These are phyloP conservation scores for Liparis tanakae DNA, from an alignment of 2,797 vertebrate genomes.

Conservation along the genomic window DNA sequence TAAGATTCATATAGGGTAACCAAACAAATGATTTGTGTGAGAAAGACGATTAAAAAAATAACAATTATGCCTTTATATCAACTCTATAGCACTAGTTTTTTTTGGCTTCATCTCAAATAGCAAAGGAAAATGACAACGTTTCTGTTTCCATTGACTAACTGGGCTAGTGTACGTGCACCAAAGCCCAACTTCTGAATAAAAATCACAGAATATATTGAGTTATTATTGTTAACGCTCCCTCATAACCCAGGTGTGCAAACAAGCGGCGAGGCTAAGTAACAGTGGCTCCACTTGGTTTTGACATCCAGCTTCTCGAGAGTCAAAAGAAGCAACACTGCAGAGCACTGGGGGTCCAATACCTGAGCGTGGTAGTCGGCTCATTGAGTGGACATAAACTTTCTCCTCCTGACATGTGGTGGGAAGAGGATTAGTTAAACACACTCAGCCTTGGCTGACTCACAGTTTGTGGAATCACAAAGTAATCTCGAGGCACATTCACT, in stretches of 20 bases:
- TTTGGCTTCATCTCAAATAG: neutral
- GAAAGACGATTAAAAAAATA: too few relatives aligned
- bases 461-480: conserved; percentile 76
- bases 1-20: neutral
- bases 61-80: too few relatives aligned
- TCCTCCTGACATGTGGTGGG: conserved; percentile 61
- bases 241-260: conserved; percentile 51
- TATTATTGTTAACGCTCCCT: conserved; percentile 17
- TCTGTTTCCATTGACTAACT: neutral
- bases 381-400: conserved; percentile 69
- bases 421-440: conserved; percentile 65
- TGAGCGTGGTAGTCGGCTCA: conserved; percentile 62
- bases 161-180: neutral
- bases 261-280: conserved; percentile 21
- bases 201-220: neutral
- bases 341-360: conserved; percentile 55
- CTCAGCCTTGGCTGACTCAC: conserved; percentile 69
- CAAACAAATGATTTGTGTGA: too few relatives aligned
- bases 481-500: conserved; percentile 77
- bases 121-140: neutral
- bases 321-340: conserved; percentile 47
- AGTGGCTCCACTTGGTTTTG: conserved; percentile 47
- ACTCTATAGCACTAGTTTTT: neutral
- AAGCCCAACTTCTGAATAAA: conserved; percentile 20
- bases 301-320: conserved; percentile 59